These are phyloP conservation scores for Tachina fera DNA, from an alignment of 2,888 invertebrate genomes.

Conservation along the genomic window DNA sequence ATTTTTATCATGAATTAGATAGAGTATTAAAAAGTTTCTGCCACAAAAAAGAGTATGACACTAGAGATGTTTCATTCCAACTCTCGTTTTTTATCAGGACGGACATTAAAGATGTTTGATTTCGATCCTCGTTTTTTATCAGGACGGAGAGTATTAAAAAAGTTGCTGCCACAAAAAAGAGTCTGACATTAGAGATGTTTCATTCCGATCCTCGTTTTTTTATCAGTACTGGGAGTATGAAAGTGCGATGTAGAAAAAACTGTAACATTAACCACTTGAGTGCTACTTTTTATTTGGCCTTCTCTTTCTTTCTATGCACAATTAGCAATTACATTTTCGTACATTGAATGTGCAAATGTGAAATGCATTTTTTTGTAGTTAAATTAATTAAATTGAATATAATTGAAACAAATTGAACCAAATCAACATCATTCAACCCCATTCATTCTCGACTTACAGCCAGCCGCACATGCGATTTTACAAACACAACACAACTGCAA, in stretches of 20 bases:
- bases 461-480: conserved; percentile 40
- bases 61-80: too few species aligned
- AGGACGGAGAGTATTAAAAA: too few species aligned
- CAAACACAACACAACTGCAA: conserved; percentile 5
- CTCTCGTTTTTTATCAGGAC: too few species aligned
- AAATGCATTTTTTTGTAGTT: conserved; percentile 76
- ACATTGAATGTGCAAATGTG: conserved; percentile 67
- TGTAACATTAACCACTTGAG: conserved; percentile 1
- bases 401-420: conserved; percentile 76
- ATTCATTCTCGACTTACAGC: conserved; percentile 53
- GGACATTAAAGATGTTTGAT: too few species aligned
- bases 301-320: conserved; percentile 18
- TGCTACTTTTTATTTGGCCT: conserved; percentile 27
- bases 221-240: neutral
- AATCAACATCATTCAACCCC: conserved; percentile 68
- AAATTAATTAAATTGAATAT: conserved; percentile 80
- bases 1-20: too few species aligned
- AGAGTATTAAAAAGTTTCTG: too few species aligned
- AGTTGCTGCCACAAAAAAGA: too few species aligned
- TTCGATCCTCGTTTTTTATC: too few species aligned
- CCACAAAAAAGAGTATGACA: too few species aligned
- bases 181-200: too few species aligned
- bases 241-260: neutral
- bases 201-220: too few species aligned
- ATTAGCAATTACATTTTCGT: neutral